phyloP scores from a whole-genome alignment of 2,113 vertebrate species.

The Pelobates fuscus region DNA sequence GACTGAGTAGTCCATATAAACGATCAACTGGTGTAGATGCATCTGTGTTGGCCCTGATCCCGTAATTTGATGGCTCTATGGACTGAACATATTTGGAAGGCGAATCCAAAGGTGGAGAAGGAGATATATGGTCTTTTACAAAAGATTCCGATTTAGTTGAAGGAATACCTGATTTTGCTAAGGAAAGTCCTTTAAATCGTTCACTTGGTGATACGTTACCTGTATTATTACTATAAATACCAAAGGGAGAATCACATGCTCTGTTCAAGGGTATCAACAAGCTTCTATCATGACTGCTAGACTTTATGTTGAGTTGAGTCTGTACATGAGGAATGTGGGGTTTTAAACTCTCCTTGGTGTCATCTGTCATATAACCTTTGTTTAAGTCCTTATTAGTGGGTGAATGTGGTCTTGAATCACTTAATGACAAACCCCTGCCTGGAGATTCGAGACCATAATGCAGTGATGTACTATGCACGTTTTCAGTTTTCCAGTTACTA shows the following conservation, averaged over 20 bases:
- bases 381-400: slow-evolving; percentile 46
- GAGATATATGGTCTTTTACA: slow-evolving; percentile 53
- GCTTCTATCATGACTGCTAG: slow-evolving; percentile 55
- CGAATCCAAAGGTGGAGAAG: slow-evolving; percentile 29
- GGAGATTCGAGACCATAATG: slow-evolving; percentile 53
- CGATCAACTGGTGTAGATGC: slow-evolving; percentile 49
- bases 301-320: slow-evolving; percentile 62
- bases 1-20: slow-evolving; percentile 57
- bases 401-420: slow-evolving; percentile 57
- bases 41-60: slow-evolving; percentile 51
- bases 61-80: slow-evolving; percentile 36
- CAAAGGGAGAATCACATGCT: slow-evolving; percentile 55
- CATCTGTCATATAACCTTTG: slow-evolving; percentile 47
- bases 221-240: slow-evolving; percentile 62
- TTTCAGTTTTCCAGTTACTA: slow-evolving; percentile 46
- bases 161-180: slow-evolving; percentile 60
- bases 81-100: slow-evolving; percentile 54
- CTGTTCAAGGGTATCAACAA: slow-evolving; percentile 57
- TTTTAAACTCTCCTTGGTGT: slow-evolving; percentile 54
- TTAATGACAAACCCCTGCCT: slow-evolving; percentile 38
- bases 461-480: slow-evolving; percentile 57
- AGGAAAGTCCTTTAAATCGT: slow-evolving; percentile 66
- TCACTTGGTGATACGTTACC: slow-evolving; percentile 64
- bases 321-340: slow-evolving; percentile 56
- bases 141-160: slow-evolving; percentile 53